Base-by-base conservation (phyloP, 2,113 vertebrate genomes). In the Syngnathus floridae region DNA sequence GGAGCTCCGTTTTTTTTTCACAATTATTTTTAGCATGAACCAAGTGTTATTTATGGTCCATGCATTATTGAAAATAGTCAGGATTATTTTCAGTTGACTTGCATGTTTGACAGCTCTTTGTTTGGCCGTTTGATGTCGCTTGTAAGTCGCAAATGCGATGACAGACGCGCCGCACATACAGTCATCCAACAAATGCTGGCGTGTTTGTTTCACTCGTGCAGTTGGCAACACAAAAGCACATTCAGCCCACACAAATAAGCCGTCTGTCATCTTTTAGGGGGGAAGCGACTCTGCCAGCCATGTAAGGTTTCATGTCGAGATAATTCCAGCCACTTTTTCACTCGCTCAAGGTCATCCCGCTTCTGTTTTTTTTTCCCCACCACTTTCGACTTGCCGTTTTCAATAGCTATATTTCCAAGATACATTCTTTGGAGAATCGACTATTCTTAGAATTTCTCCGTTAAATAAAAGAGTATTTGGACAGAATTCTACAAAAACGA, bases 1-100 rank as follows among this genome's bases (percentile, higher is more conserved):
- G 60, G 38, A 51, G 64, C n/a, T 64, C 35, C 61, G 74, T 77
- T 78, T 61, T 68, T 69, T 52, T 51, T 65, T 45, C 51, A 4
- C 73, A 73, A 73, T 76, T 75, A 73, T 65, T 52, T 66, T 51
- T 64, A 67, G 48, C 69, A 54, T 65, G 72, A 77, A 81, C 69
- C 38, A 76, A 66, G 57, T 26, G 49, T 62, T 70, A 69, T 81
- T 59, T 72, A 66, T 73, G 11, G 26, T 38, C 6, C 38, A 43
- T 26, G 38, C 59, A 61, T 61, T 43, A 61, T 61, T 41, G 22
- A 61, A 61, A 43, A 43, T 43, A 61, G 38, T 43, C 59, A 26
- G 58, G 58, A 61, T 61, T 61, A 61, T 61, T 43, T 61, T 61
- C 40, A 43, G 59, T 61, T 61, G 38, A 61, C 12, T 70, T 72